Evolutionary conservation across 2,113 vertebrate species (phyloP).

Genomic region (Neomonachus schauinslandi): DNA sequence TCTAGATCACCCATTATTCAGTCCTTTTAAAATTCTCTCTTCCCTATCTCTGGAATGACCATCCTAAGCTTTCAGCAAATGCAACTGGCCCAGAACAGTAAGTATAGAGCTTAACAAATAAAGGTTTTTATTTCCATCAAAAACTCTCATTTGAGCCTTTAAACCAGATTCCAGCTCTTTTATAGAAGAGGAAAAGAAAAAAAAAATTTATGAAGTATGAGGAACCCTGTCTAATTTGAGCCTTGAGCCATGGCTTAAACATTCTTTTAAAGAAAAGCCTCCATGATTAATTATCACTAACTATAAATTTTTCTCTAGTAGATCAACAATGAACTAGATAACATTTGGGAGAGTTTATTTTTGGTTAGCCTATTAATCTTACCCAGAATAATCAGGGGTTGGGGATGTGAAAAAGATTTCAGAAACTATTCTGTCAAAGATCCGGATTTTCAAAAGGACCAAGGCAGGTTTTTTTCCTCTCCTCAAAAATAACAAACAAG

Average conservation of each 20-base stretch:
- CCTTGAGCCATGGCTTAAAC: not conserved
- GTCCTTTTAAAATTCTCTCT: not conserved
- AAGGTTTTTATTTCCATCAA: constrained; percentile 1
- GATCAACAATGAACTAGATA: not conserved
- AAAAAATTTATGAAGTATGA: not conserved
- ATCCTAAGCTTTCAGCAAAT: not conserved
- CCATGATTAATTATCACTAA: not conserved
- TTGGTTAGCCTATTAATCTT: not conserved
- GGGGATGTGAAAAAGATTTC: not conserved
- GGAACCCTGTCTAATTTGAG: not conserved
- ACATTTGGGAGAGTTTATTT: not conserved
- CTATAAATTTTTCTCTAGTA: not conserved
- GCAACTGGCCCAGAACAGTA: not conserved
- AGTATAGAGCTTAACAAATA: not conserved
- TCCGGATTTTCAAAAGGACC: not conserved
- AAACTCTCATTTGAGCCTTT: constrained; percentile 13
- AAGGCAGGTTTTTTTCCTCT: not conserved
- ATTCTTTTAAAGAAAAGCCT: constrained; percentile 21
- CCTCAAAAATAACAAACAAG: not conserved
- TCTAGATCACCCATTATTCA: not conserved
- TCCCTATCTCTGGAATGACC: not conserved
- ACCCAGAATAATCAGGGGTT: not conserved
- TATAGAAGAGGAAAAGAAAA: not conserved
- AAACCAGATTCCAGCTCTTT: not conserved
- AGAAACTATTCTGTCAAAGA: not conserved